Evolutionary conservation across 2,888 invertebrate genomes (phyloP), one percentile per base, ranked within the genome.

Genomic region (Chrysolina americana): DNA sequence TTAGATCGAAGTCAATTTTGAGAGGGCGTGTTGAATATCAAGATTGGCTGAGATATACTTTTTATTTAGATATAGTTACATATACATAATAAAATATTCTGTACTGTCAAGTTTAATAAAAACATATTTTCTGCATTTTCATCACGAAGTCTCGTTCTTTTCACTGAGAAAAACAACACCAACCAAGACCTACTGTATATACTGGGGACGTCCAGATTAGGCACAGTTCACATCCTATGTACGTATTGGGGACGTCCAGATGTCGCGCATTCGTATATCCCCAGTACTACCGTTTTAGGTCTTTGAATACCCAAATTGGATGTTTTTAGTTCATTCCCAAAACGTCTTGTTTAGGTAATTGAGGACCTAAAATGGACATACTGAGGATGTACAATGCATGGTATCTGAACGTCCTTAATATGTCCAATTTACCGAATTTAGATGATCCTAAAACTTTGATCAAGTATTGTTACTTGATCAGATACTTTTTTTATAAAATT

Each of bases 301-400:
- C 64, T 17, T 41, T 41, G 41, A 41, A 9, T 41, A 64, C 64
- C 64, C 41, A 44, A 64, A 41, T 36, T 15, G 63, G 63, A 63
- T 8, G 36, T 36, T 15, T 63, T 63, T 10, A 17, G 15, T 63
- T 36, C 36, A 36, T 63, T 36, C 28, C 41, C 63, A 63, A 13
- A 63, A 4, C 36, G 63, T 63, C 63, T 28, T 28, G 36, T 63
- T 63, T 15, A 36, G 63, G 63, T 63, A 63, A 17, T 17, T 36
- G 36, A 36, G 36, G 28, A 28, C 28, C 28, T 13, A 36, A 36
- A 63, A 36, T 63, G 41, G 17, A 36, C 63, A 5, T 15, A 63
- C 36, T 36, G 36, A 41, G 63, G 13, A 17, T 15, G n/a, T 63
- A 63, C 17, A 50, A 50, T 50, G 50, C n/a, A 17, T 2, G 50